Base-by-base conservation (phyloP, 2,888 invertebrate species). In the Cosmia trapezina region DNA sequence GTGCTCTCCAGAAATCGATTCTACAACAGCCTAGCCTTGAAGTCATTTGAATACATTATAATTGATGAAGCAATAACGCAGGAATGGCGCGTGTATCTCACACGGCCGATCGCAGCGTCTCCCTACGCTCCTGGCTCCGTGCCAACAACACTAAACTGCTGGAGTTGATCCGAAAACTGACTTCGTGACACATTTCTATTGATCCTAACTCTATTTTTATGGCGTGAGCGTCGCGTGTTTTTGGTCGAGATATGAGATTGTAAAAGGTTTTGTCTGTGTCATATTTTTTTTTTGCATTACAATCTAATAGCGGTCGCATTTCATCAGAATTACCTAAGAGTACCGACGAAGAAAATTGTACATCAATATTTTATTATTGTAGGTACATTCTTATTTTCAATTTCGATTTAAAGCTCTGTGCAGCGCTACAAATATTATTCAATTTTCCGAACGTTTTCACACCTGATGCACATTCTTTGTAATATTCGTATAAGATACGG, bases 141-240 rank as follows among this genome's bases (percentile, higher is more conserved):
- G 73, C 83, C 83, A 83, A 66, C 49, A 64, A 68, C 65, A 75
- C 77, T 75, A 73, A 77, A 83, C 78, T 70, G 56, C 71, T 75
- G 74, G 75, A 78, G 65, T 66, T 65, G 72, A 81, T 86, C 75
- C 65, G 72, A 72, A 74, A 78, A 72, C 76, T 68, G 65, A 64
- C 59, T 78, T 61, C 70, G 73, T 85, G 83, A 85, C 83, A 83
- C 83, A 74, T 83, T 80, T 70, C 68, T 74, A 83, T 74, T 74
- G 80, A 83, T 83, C 73, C 66, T 68, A 76, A 59, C 76, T 73
- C 73, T 79, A 83, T 82, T 83, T 83, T 68, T 73, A 79, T 78
- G 70, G 70, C 9, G 22, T 66, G 68, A 68, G 60, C 33, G 19
- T 56, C 54, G 43, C 51, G 62, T 57, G 54, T 62, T 51, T 56